phyloP scores from a whole-genome alignment of 1,140 invertebrate species.

The Antheraea pernyi region DNA sequence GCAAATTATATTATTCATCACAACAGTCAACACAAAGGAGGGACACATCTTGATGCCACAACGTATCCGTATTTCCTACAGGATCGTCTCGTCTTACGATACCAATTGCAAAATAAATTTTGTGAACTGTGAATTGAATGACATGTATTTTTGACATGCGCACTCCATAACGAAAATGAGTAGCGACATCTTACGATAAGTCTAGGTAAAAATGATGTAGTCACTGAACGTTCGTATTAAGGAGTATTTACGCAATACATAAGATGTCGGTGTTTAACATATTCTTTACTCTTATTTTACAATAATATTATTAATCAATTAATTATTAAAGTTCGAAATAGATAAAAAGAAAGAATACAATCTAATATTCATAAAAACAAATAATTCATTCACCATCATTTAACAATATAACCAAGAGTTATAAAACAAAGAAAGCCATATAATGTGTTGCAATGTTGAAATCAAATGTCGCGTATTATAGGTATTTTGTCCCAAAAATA shows the following conservation, averaged over 20 bases:
- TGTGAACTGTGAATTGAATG: constrained; percentile 64
- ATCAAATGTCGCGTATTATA: constrained; percentile 20
- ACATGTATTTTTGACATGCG: constrained; percentile 74
- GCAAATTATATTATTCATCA: constrained; percentile 26
- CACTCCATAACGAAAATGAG: constrained; percentile 42
- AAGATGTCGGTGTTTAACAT: constrained; percentile 25
- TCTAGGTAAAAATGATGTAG: not conserved
- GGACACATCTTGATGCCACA: constrained; percentile 48
- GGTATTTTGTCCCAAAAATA: constrained; percentile 29
- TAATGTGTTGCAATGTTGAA: constrained; percentile 11
- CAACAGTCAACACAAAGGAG: constrained; percentile 37
- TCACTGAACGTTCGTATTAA: not conserved
- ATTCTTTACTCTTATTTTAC: too few species aligned
- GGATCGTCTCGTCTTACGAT: constrained; percentile 61
- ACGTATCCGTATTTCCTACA: constrained; percentile 52
- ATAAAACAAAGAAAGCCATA: not conserved
- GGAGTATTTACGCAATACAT: constrained; percentile 21
- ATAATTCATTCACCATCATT: not conserved
- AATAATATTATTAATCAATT: too few species aligned
- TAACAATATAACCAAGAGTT: not conserved
- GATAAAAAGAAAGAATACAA: too few species aligned
- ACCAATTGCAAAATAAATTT: constrained; percentile 67
- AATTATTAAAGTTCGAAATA: too few species aligned
- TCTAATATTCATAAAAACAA: not conserved
- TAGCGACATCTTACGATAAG: constrained; percentile 40